These are phyloP conservation scores for Lophochroa leadbeateri DNA, from an alignment of 2,113 vertebrate species.

Conservation along the genomic window DNA sequence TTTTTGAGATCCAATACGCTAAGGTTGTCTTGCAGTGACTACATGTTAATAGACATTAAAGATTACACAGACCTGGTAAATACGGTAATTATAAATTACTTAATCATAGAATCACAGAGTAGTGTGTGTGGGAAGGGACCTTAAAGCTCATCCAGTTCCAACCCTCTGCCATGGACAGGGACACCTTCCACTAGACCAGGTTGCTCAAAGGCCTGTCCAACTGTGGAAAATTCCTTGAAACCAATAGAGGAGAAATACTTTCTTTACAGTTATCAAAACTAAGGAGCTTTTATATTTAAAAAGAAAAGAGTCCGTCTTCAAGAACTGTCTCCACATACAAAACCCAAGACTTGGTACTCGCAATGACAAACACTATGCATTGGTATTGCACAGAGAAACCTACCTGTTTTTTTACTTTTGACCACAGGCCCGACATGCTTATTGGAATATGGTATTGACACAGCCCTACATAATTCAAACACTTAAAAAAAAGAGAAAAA, in stretches of 20 bases:
- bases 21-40: background rate
- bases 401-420: background rate
- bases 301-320: background rate
- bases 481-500: background rate
- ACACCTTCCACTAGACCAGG: background rate
- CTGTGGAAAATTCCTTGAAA: background rate
- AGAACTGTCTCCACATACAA: background rate
- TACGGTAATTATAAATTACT: background rate
- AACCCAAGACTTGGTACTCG: background rate
- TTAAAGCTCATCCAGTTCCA: background rate
- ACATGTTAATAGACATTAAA: background rate
- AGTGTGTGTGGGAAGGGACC: background rate
- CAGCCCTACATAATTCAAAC: background rate
- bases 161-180: background rate
- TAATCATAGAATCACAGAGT: background rate
- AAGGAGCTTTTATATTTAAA: background rate
- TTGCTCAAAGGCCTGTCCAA: no score
- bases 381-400: background rate
- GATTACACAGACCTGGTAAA: background rate
- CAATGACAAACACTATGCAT: rapidly evolving
- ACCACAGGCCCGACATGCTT: background rate
- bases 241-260: background rate
- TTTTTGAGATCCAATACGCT: background rate
- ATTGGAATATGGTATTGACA: background rate
- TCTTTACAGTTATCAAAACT: background rate